A percentile compares a stretch with the other conserved stretches of the same genome.
Evolutionary conservation across 2,888 invertebrate species (phyloP).

Genomic region (Caenorhabditis parvicauda): DNA sequence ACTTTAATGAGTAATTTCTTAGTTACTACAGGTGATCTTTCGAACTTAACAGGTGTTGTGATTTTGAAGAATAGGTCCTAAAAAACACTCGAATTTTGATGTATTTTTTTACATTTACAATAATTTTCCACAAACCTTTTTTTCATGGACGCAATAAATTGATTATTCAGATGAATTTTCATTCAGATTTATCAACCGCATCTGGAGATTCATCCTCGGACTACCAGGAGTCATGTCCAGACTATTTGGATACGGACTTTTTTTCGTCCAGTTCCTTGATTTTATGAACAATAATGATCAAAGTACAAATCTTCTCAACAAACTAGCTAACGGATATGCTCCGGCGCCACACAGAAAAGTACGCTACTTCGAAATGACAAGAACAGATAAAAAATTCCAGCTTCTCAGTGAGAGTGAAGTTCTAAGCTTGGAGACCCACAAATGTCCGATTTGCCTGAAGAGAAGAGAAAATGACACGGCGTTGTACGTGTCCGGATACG

Average conservation of each 20-base stretch:
- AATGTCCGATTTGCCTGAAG: constrained; percentile 58
- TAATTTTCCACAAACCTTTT: not conserved
- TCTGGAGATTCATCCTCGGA: constrained; percentile 52
- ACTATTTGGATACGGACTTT: constrained; percentile 55
- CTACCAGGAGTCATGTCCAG: constrained; percentile 53
- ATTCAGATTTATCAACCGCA: constrained; percentile 48
- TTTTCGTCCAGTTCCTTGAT: constrained; percentile 58
- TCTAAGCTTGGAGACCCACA: constrained; percentile 51
- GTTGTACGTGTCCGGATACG: constrained; percentile 57
- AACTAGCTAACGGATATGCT: constrained; percentile 20
- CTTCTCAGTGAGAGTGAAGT: constrained; percentile 40
- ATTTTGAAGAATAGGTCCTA: not conserved
- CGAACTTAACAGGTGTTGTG: not conserved
- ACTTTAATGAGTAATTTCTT: no score
- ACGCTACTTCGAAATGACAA: no score
- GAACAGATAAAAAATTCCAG: no score
- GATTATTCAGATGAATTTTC: no score
- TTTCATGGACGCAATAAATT: not conserved
- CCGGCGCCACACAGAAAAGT: constrained; percentile 23
- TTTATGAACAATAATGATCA: constrained; percentile 53
- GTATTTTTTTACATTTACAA: not conserved
- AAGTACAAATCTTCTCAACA: constrained; percentile 20
- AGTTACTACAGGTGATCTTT: no score
- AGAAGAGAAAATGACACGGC: constrained; percentile 58
- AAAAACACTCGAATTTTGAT: not conserved